These are phyloP conservation scores for Xiphophorus hellerii DNA, from an alignment of 2,113 vertebrate genomes.

Conservation along the genomic window DNA sequence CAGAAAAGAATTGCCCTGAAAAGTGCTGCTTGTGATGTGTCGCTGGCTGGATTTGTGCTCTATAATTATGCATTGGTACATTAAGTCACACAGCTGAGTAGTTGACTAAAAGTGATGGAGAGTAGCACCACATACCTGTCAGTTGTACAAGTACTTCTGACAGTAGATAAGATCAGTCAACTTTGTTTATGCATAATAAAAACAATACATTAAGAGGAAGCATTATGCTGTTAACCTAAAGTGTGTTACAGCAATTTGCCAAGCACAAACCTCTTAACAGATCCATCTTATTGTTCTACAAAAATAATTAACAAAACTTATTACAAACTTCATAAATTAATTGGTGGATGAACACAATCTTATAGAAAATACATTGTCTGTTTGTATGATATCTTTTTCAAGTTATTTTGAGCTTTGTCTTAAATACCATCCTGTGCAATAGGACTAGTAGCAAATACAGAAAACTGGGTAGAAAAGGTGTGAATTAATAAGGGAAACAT, in stretches of 20 bases:
- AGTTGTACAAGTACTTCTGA: background rate
- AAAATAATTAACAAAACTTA: too few species aligned
- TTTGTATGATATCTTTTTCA: too few species aligned
- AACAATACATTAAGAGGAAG: too few species aligned
- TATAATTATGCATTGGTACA: conserved; percentile 4
- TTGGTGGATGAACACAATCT: too few species aligned
- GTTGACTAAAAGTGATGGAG: background rate
- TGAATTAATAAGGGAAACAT: conserved; percentile 25
- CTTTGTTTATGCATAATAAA: background rate
- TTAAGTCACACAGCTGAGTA: background rate
- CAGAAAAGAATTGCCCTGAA: background rate
- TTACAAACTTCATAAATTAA: too few species aligned
- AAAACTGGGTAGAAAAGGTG: conserved; percentile 4
- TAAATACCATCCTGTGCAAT: too few species aligned
- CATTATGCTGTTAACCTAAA: too few species aligned
- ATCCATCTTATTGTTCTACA: too few species aligned
- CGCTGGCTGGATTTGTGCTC: background rate
- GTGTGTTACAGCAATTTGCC: too few species aligned
- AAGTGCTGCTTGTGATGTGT: background rate
- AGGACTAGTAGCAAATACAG: conserved; percentile 3
- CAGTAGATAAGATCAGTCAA: conserved; percentile 1
- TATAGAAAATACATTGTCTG: too few species aligned
- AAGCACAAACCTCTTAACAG: too few species aligned
- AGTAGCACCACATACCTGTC: conserved; percentile 1
- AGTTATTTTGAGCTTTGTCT: too few species aligned